Percentiles rank a stretch among this genome's conserved stretches.
phyloP scores from a whole-genome alignment of 2,888 invertebrate species.

The Callosobruchus maculatus region DNA sequence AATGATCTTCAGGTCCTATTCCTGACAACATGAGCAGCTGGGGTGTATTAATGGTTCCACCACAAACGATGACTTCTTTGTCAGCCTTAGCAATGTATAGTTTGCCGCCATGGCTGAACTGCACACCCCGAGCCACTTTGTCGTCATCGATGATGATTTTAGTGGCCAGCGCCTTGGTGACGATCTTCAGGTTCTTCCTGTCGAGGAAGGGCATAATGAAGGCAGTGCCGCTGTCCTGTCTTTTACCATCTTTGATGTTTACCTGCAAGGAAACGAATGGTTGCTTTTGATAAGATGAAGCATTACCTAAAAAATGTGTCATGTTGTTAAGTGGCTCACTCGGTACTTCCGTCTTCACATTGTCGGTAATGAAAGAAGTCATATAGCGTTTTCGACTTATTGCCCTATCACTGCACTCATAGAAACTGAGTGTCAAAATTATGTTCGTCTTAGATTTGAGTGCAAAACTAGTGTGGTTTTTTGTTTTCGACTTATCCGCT shows the following conservation, averaged over 20 bases:
- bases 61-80: conserved; percentile 74
- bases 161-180: conserved; percentile 64
- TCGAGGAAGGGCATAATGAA: conserved; percentile 65
- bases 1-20: conserved; percentile 62
- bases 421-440: no score
- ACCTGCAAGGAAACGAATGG: conserved; percentile 54
- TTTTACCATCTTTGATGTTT: conserved; percentile 63
- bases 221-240: conserved; percentile 74
- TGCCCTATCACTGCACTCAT: no score
- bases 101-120: conserved; percentile 59
- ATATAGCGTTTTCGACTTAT: no score
- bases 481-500: no score
- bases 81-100: conserved; percentile 55
- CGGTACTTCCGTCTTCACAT: no score
- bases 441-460: no score
- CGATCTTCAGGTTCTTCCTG: conserved; percentile 64
- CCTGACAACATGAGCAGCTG: conserved; percentile 82
- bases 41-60: conserved; percentile 77
- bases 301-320: no score
- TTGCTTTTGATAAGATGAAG: no score
- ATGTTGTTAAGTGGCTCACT: no score
- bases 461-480: no score
- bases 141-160: conserved; percentile 54
- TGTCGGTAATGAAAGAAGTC: no score
- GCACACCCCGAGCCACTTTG: conserved; percentile 62